Evolutionary conservation across 2,113 vertebrate genomes (phyloP).

Genomic region (Arenaria interpres): DNA sequence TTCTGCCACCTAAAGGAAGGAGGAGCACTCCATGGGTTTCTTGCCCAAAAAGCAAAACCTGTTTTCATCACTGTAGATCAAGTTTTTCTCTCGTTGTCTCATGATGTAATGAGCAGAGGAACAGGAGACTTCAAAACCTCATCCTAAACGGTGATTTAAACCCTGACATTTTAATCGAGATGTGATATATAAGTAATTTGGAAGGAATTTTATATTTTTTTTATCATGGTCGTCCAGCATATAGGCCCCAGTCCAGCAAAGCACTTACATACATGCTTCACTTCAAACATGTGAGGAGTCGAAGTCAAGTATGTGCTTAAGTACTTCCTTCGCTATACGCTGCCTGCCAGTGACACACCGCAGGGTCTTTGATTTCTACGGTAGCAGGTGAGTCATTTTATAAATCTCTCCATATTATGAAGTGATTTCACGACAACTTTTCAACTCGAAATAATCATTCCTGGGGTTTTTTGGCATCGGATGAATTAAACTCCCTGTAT

Average conservation of each 20-base stretch:
- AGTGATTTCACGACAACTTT: constrained; percentile 40
- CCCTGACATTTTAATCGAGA: not conserved
- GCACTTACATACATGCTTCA: constrained; percentile 42
- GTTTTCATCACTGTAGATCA: not conserved
- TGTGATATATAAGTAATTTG: not conserved
- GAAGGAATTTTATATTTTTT: not conserved
- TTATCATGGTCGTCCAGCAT: not conserved
- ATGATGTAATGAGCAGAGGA: not conserved
- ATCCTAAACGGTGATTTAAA: not conserved
- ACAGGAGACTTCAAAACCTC: not conserved
- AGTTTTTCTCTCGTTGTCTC: not conserved
- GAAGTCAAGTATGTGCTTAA: constrained; percentile 52
- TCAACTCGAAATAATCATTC: not conserved
- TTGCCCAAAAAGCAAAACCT: not conserved
- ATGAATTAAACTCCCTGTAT: not conserved
- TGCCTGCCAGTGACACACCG: not conserved
- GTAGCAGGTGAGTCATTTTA: constrained; percentile 44
- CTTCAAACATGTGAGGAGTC: constrained; percentile 17
- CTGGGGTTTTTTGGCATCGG: not conserved
- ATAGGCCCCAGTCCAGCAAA: constrained; percentile 41
- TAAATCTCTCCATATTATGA: not conserved
- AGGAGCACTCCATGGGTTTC: not conserved
- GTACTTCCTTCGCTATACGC: not conserved
- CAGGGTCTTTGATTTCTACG: not conserved
- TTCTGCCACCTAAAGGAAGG: constrained; percentile 51